These are phyloP conservation scores for Canis aureus DNA, from an alignment of 2,113 vertebrate genomes.

Conservation along the genomic window DNA sequence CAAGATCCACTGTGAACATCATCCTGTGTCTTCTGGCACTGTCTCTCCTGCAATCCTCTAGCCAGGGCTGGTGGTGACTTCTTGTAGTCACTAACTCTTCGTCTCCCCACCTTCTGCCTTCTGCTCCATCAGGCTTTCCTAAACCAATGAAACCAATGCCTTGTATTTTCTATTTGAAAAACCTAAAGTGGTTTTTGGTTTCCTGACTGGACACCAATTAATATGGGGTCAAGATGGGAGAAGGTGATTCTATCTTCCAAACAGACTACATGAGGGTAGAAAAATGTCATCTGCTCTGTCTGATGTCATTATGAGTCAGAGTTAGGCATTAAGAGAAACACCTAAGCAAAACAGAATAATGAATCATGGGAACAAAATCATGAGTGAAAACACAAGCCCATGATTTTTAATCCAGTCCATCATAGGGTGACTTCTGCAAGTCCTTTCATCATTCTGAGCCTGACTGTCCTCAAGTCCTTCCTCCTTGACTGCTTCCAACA, in stretches of 20 bases:
- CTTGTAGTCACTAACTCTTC: background rate
- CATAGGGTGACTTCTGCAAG: background rate
- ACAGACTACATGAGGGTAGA: background rate
- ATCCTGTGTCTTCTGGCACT: background rate
- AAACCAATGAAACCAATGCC: background rate
- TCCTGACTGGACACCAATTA: background rate
- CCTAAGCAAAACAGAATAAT: background rate
- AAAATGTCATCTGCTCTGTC: background rate
- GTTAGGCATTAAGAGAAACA: constrained; percentile 5
- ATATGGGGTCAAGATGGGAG: background rate
- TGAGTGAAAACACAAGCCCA: background rate
- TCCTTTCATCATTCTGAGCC: background rate
- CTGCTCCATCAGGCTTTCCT: background rate
- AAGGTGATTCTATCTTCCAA: background rate
- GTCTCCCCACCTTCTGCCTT: background rate
- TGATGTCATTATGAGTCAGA: background rate
- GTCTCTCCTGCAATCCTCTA: background rate
- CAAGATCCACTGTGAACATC: background rate
- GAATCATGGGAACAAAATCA: background rate
- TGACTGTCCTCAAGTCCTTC: background rate
- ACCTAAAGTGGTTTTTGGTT: background rate
- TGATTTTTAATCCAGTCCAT: background rate
- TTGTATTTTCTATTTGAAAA: background rate
- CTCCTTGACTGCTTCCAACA: background rate
- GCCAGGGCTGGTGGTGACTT: background rate